Conservation (phyloP, 2,797 vertebrate genomes). For the Mallotus villosus region DNA sequence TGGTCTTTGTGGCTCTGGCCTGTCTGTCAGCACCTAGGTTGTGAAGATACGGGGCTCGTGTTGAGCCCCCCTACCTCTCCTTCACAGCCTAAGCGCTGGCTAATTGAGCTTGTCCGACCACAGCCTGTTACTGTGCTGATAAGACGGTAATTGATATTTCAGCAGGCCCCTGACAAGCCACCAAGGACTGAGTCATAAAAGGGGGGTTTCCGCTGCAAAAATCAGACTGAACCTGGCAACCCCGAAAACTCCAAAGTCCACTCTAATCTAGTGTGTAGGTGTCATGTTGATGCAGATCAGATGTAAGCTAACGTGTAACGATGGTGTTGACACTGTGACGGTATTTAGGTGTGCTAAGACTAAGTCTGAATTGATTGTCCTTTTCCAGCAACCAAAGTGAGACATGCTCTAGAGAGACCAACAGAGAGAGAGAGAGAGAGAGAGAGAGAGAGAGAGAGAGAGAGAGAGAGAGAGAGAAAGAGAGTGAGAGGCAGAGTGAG, state of each 20-base stretch:
- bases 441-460: slow-evolving; percentile 21
- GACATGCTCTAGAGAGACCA: too few species aligned
- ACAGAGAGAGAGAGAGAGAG: slow-evolving; percentile 2
- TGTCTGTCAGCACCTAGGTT: slow-evolving; percentile 74
- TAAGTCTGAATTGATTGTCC: slow-evolving; percentile 8
- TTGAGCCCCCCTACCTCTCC: slow-evolving; percentile 33
- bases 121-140: slow-evolving; percentile 75
- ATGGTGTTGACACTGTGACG: neutral
- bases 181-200: slow-evolving; percentile 35
- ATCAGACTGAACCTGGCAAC: neutral
- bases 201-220: slow-evolving; percentile 16
- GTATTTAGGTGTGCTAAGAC: neutral
- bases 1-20: slow-evolving; percentile 65
- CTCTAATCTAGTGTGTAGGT: too few species aligned
- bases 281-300: neutral
- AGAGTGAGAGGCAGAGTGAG: too few species aligned
- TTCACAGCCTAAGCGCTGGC: slow-evolving; percentile 65
- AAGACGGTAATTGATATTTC: slow-evolving; percentile 73
- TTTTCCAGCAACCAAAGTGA: neutral
- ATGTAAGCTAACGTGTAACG: slow-evolving; percentile 3
- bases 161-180: slow-evolving; percentile 33
- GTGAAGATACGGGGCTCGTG: slow-evolving; percentile 69
- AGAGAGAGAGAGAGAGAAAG: slow-evolving; percentile 19
- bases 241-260: too few species aligned
- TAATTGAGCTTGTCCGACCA: slow-evolving; percentile 78